These are phyloP conservation scores for Cheilinus undulatus DNA, from an alignment of 2,113 vertebrate species.

Conservation along the genomic window DNA sequence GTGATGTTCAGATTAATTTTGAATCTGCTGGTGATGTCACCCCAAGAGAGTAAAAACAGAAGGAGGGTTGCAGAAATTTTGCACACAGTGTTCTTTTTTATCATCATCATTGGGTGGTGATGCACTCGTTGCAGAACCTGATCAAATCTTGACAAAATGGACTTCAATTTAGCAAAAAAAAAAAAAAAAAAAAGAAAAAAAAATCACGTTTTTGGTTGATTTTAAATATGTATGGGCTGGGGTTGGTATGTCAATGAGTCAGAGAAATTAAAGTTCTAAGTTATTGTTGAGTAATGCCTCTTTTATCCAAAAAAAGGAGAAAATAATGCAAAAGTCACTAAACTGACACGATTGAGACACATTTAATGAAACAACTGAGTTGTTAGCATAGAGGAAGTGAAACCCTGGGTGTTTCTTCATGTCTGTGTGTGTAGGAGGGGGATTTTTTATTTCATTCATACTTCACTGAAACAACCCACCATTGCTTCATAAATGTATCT, in stretches of 20 bases:
- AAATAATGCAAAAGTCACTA: too few species aligned
- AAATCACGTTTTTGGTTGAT: too few species aligned
- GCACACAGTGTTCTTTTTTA: slow-evolving; percentile 3
- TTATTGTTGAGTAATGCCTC: too few species aligned
- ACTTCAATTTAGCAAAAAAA: too few species aligned
- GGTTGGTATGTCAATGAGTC: too few species aligned
- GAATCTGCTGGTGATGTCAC: slow-evolving; percentile 21
- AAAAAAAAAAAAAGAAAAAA: too few species aligned
- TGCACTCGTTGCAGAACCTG: not conserved
- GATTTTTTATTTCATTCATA: not conserved
- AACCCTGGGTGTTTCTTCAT: not conserved
- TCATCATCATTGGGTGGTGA: not conserved
- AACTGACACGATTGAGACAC: not conserved
- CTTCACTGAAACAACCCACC: too few species aligned
- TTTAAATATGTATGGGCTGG: too few species aligned
- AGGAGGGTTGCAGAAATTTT: not conserved
- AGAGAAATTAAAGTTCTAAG: too few species aligned
- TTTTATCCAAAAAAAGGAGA: too few species aligned
- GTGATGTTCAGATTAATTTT: not conserved
- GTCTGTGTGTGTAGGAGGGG: not conserved
- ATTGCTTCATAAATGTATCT: not conserved
- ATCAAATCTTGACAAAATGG: not conserved
- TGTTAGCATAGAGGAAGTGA: slow-evolving; percentile 10
- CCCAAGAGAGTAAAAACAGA: not conserved
- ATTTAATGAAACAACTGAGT: not conserved